Percentiles rank a stretch among this genome's conserved stretches.
phyloP scores from a whole-genome alignment of 1,140 invertebrate species.

The Drosophila melanica region DNA sequence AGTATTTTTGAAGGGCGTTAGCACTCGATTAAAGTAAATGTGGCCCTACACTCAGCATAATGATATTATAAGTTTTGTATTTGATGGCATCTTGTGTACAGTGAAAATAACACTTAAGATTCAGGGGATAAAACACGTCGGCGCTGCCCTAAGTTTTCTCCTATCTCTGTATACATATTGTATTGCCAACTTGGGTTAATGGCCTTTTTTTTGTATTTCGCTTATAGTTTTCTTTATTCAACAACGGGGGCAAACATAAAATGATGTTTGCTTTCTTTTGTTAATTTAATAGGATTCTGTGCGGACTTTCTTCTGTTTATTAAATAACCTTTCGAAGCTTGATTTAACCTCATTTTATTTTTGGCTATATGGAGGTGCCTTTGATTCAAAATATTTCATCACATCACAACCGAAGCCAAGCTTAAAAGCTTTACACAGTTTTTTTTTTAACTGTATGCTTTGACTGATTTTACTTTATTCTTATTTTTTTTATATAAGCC shows the following conservation, averaged over 20 bases:
- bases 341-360: no score
- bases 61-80: background rate
- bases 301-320: no score
- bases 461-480: background rate
- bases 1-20: constrained; percentile 59
- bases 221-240: no score
- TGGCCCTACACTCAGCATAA: constrained; percentile 10
- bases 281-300: no score
- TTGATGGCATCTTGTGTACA: constrained; percentile 18
- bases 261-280: no score
- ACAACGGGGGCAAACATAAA: no score
- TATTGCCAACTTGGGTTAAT: constrained; percentile 1
- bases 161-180: background rate
- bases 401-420: background rate
- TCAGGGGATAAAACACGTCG: background rate
- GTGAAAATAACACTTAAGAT: constrained; percentile 17
- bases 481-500: constrained; percentile 5
- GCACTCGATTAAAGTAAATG: constrained; percentile 32
- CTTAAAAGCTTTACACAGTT: constrained; percentile 1
- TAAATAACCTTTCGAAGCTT: no score
- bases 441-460: background rate
- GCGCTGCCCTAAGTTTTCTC: background rate
- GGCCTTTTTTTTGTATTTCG: background rate
- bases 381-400: background rate
- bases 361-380: no score